Evolutionary conservation across 1,140 invertebrate genomes (phyloP), one percentile per base, ranked within the genome.

Genomic region (Cotesia glomerata): DNA sequence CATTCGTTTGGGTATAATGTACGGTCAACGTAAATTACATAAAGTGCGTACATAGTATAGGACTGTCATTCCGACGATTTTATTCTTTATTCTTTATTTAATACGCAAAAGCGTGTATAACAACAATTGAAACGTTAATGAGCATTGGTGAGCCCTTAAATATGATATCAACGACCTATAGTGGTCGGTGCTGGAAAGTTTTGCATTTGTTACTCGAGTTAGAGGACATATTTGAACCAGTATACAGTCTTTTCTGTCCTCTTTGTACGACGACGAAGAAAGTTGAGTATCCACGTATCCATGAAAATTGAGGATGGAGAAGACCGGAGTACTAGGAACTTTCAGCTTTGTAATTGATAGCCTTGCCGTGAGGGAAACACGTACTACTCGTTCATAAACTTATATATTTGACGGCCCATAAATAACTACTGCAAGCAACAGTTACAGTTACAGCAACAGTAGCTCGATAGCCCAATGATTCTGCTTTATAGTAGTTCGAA

Each of bases 21-120:
- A 86, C 85, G 84, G 82, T 84, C 84, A 85, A 85, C 83, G 83
- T 85, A 86, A 86, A 86, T 86, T 84, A 86, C 83, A 49, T 73
- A 39, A 14, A 80, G 75, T 78, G 79, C 76, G 77, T 75, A 26
- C 26, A 76, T 81, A 75, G 51, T 3, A 76, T 81, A 75, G 51
- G 39, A 59, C 11, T 59, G 49, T 65, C 13, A 26, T 16, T 65
- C 5, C 13, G 63, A 62, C 34, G 35, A 35, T n/a, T 34, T 14
- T 59, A 59, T 34, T 62, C 59, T 39, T 11, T 77, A 76, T 76
- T 2, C 5, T 4, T 4, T 1, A 39, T 39, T 7, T 39, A 39
- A 39, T 7, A 39, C 7, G 36, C 9, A 39, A 39, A 8, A 39
- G 2, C 39, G 5, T 45, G 11, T 45, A 39, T 39, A 45, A 5